Base-by-base conservation (phyloP, 92 coral and sea anemone genomes). In the Umimayanthus kanabou region DNA sequence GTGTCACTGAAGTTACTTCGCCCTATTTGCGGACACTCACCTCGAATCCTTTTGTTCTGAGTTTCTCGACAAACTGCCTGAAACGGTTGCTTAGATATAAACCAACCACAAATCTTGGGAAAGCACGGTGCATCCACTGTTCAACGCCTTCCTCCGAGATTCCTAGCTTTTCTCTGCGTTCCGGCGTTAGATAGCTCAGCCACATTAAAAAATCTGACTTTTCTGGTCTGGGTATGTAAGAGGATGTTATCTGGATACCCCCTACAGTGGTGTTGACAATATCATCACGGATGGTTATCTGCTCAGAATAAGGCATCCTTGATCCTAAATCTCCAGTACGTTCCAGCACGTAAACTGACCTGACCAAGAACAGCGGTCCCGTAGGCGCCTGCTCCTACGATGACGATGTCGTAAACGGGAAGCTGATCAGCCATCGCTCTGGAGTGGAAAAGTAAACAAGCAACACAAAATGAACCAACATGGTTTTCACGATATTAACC, bases 371-470 rank as follows among this genome's bases (percentile, higher is more conserved):
- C 85, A 11, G 90, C 47, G 2, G 90, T 87, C 40, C 85, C 90
- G 26, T 87, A 89, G 50, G 91, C 91, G 16, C 91, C 91, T 23
- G 82, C 91, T 40, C 91, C 91, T 22, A 89, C 91, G 14, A 89
- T 40, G 2, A 76, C 84, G 45, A 89, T 18, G n/a, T 89, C 91
- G 79, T 89, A 89, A 22, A 40, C 75, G 25, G 84, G 53, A 0
- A 0, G 69, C 49, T 45, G 49, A 45, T 45, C 49, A 45, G 49
- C 49, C 49, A 45, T 45, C 9, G 6, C 9, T 45, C 49, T 45
- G 71, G 6, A 65, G 6, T 1, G 16, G 2, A 65, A 65, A 65
- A 65, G 16, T 45, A 45, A 5, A 45, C 49, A 45, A 45, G 49
- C 6, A 45, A 45, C 49, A 45, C 49, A 45, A 45, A 45, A 5